Evolutionary conservation across 2,888 invertebrate species (phyloP).

Genomic region (Mactromeris polynyma): DNA sequence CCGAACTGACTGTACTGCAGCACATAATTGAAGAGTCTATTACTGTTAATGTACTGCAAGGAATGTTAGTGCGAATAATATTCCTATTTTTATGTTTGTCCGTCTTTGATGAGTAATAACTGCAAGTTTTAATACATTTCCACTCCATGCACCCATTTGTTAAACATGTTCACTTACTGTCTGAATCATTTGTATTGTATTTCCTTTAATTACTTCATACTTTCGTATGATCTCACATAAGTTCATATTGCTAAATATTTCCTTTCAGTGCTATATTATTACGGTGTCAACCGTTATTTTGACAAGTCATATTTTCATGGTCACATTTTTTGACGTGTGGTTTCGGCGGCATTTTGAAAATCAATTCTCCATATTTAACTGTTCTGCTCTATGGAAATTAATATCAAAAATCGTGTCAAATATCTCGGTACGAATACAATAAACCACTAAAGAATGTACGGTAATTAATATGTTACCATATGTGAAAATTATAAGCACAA

Average conservation of each 20-base stretch:
- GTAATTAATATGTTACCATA: neutral
- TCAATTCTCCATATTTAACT: neutral
- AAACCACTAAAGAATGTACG: neutral
- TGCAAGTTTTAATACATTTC: neutral
- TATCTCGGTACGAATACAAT: neutral
- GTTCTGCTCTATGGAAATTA: neutral
- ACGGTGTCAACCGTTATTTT: neutral
- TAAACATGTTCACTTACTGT: neutral
- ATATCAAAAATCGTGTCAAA: neutral
- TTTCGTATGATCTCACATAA: neutral
- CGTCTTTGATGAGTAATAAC: neutral
- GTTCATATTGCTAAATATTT: neutral
- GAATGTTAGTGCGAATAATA: neutral
- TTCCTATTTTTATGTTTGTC: neutral
- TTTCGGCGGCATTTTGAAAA: neutral
- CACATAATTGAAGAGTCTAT: neutral
- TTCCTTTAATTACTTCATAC: neutral
- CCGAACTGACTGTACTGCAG: neutral
- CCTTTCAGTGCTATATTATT: neutral
- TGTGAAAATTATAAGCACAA: neutral
- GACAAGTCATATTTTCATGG: neutral
- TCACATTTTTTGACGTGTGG: neutral
- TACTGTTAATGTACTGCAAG: neutral
- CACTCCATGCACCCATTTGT: neutral
- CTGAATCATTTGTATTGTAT: neutral